These are phyloP conservation scores for Anoplius nigerrimus DNA, from an alignment of 2,888 invertebrate species.

Conservation along the genomic window DNA sequence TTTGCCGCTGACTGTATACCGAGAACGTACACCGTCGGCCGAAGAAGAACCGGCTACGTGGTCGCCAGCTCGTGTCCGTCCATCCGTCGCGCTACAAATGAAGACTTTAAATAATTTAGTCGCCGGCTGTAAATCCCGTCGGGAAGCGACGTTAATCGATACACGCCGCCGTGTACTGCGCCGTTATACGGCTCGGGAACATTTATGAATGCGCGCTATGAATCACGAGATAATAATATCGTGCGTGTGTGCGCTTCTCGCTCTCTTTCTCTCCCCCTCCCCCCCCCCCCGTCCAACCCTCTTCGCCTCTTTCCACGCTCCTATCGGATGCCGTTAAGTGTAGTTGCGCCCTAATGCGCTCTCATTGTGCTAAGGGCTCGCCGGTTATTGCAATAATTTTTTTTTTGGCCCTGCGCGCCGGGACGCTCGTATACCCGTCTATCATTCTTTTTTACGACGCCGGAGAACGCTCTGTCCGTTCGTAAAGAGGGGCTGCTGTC, in stretches of 20 bases:
- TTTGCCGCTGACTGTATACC: constrained; percentile 45
- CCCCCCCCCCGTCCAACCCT: background rate
- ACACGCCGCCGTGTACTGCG: constrained; percentile 57
- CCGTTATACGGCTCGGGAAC: constrained; percentile 59
- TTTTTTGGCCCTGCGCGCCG: constrained; percentile 9
- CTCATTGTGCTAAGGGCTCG: constrained; percentile 31
- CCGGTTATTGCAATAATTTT: constrained; percentile 32
- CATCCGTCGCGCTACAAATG: constrained; percentile 65
- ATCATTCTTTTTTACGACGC: constrained; percentile 31
- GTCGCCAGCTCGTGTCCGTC: constrained; percentile 58
- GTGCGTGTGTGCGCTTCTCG: constrained; percentile 23
- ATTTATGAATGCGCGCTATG: constrained; percentile 70
- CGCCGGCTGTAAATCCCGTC: constrained; percentile 68
- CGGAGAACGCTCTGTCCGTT: constrained; percentile 27
- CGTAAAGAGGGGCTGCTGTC: constrained; percentile 11
- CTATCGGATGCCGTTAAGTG: constrained; percentile 26
- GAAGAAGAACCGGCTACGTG: constrained; percentile 56
- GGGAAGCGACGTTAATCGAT: constrained; percentile 72
- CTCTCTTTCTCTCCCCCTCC: background rate
- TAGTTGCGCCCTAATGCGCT: constrained; percentile 36
- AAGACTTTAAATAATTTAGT: constrained; percentile 74
- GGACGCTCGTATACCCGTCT: constrained; percentile 19
- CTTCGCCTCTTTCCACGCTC: constrained; percentile 28
- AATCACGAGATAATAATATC: constrained; percentile 71
- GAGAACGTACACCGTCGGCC: constrained; percentile 41